Evolutionary conservation across 2,113 vertebrate species (phyloP).

Genomic region (Tragelaphus buxtoni): DNA sequence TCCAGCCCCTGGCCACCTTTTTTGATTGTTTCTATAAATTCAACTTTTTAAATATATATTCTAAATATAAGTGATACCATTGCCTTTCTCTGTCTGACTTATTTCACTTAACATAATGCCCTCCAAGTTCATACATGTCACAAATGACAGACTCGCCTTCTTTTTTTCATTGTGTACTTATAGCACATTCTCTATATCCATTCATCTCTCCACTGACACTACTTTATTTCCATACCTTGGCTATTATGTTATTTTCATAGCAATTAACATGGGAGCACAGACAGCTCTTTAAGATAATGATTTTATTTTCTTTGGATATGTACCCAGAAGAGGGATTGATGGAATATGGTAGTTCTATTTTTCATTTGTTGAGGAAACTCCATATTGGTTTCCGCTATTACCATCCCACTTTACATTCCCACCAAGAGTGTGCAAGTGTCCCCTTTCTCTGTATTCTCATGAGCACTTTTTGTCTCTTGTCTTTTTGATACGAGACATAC

Average conservation of each 20-base stretch:
- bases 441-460: neutral
- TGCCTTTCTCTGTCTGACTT: neutral
- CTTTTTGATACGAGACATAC: neutral
- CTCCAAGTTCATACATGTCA: neutral
- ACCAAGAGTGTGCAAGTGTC: neutral
- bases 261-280: neutral
- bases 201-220: neutral
- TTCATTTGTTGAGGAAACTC: neutral
- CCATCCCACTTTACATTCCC: neutral
- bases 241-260: neutral
- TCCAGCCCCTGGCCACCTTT: neutral
- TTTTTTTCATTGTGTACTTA: neutral
- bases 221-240: neutral
- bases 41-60: neutral
- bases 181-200: neutral
- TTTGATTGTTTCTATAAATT: neutral
- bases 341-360: neutral
- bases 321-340: neutral
- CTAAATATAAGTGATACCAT: neutral
- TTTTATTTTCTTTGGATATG: neutral
- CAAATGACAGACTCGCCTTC: neutral
- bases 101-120: neutral
- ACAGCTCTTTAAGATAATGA: neutral
- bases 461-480: neutral
- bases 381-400: neutral